Evolutionary conservation across 2,888 invertebrate genomes (phyloP).

Genomic region (Mesorhabditis spiculigera): DNA sequence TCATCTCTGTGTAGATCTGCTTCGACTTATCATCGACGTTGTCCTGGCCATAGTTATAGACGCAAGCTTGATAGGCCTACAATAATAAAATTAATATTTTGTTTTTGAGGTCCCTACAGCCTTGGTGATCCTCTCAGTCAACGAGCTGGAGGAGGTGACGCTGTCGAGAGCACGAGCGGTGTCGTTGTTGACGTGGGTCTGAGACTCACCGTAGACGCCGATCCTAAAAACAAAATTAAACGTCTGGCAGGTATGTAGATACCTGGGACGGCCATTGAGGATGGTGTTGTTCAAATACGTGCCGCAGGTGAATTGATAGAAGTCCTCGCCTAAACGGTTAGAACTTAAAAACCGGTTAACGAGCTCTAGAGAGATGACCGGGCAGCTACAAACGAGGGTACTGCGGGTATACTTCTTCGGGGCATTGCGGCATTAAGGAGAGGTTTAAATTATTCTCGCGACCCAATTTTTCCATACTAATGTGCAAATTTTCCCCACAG

Average conservation of each 20-base stretch:
- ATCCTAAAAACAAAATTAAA: slow-evolving; percentile 17
- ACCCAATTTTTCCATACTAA: no score
- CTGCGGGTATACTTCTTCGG: no score
- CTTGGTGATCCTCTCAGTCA: slow-evolving; percentile 42
- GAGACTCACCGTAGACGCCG: slow-evolving; percentile 48
- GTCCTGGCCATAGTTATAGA: background rate
- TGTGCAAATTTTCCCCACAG: no score
- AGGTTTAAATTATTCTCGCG: no score
- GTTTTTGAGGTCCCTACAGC: slow-evolving; percentile 19
- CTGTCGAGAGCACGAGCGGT: slow-evolving; percentile 27
- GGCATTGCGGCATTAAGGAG: no score
- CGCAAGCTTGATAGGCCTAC: slow-evolving; percentile 13
- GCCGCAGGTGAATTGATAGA: slow-evolving; percentile 41
- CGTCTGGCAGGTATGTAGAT: background rate
- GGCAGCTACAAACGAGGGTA: no score
- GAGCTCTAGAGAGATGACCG: no score
- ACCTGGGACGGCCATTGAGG: background rate
- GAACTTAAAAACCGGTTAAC: background rate
- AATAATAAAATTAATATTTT: background rate
- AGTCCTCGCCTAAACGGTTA: slow-evolving; percentile 22
- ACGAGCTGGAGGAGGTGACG: slow-evolving; percentile 16
- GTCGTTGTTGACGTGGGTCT: slow-evolving; percentile 35
- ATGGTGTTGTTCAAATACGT: slow-evolving; percentile 13
- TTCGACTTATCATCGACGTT: slow-evolving; percentile 25
- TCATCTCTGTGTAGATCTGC: background rate